Base-by-base conservation (phyloP, 2,797 vertebrate genomes). In the Borostomias antarcticus region DNA sequence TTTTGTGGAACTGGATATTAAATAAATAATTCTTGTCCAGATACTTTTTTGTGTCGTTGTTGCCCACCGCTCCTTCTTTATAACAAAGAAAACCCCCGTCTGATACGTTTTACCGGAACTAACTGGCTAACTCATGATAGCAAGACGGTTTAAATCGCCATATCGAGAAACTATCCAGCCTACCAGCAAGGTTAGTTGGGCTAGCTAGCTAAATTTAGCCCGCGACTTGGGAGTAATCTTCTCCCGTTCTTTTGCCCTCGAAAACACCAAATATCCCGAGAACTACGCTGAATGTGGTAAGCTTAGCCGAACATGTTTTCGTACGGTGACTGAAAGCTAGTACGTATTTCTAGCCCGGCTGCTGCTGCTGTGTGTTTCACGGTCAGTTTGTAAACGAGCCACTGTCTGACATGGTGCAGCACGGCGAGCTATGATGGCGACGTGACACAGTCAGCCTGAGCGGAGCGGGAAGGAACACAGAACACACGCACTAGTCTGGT, bases 371-470 rank as follows among this genome's bases (percentile, higher is more conserved):
- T 78, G 57, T 58, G 30, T 47, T 47, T 61, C 37, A 47, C 58
- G 26, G 43, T 25, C 58, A 78, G 77, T 5, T 76, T 71, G 74
- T 26, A 67, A n/a, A 32, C 50, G 29, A 50, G n/a, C 47, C 60
- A 82, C n/a, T 50, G 37, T 40, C 58, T 89, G 90, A 89, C 88
- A 89, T 86, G 87, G 90, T 87, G 84, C 66, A 54, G 86, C 73
- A 77, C 85, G 71, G 82, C 82, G 85, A 93, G 93, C 92, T 91
- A 93, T 94, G 93, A 94, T 95, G 94, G 94, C 95, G 94, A 93
- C 95, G 92, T 95, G 94, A 96, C 92, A 92, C 89, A 86, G 89
- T 70, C 75, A 86, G 82, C 79, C 82, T 87, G 83, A 91, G 89
- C 85, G 81, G 89, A 93, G 93, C 91, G 92, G 91, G 92, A 93